A percentile compares a stretch with the other conserved stretches of the same genome.
These are phyloP conservation scores for Epinotia brunnichana DNA, from an alignment of 2,888 invertebrate species.

Conservation along the genomic window DNA sequence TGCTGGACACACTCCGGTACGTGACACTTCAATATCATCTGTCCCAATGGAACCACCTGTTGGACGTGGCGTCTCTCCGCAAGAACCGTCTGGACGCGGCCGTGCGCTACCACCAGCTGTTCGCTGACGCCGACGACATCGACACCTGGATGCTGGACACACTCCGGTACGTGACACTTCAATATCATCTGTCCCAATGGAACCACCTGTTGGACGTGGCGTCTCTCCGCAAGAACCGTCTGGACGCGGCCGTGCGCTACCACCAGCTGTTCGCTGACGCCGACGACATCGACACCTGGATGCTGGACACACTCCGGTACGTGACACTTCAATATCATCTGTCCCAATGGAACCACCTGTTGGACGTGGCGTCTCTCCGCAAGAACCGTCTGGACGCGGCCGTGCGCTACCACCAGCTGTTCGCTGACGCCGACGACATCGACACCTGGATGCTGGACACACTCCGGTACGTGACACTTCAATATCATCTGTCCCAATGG, in stretches of 20 bases:
- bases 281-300: constrained; percentile 99
- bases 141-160: constrained; percentile 99
- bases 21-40: constrained; percentile 74
- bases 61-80: constrained; percentile 94
- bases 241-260: constrained; percentile 98
- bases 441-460: no score
- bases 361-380: no score
- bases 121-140: constrained; percentile 99
- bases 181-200: constrained; percentile 97
- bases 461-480: no score
- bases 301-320: constrained; percentile 95
- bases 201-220: constrained; percentile 96
- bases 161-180: constrained; percentile 82
- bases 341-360: no score
- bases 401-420: no score
- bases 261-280: constrained; percentile 99
- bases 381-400: no score
- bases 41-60: constrained; percentile 96
- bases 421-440: no score
- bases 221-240: constrained; percentile 93
- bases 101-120: constrained; percentile 98
- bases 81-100: constrained; percentile 97
- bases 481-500: no score
- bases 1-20: constrained; percentile 95
- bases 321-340: no score